phyloP scores from a whole-genome alignment of 2,113 vertebrate genomes.

The Pandion haliaetus region DNA sequence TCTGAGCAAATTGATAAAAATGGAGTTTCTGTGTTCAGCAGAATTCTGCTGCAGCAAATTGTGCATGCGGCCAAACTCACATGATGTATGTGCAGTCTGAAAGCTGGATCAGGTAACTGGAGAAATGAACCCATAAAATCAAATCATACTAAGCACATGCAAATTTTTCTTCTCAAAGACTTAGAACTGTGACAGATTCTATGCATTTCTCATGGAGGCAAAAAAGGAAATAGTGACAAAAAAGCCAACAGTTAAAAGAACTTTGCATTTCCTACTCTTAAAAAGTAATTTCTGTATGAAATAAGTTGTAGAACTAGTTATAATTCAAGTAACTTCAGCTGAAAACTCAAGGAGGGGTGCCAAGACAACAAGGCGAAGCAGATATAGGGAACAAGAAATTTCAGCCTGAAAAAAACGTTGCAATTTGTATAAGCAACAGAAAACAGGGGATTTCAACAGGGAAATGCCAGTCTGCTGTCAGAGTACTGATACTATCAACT shows the following conservation, averaged over 20 bases:
- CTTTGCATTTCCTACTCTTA: background rate
- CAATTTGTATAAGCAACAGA: background rate
- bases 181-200: background rate
- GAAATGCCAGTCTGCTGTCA: background rate
- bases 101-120: background rate
- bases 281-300: background rate
- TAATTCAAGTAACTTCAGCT: background rate
- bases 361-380: background rate
- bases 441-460: background rate
- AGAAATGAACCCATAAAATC: background rate
- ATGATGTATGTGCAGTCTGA: background rate
- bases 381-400: background rate
- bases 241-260: background rate
- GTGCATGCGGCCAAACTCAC: background rate
- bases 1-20: background rate
- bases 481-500: background rate
- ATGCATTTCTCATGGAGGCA: background rate
- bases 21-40: background rate
- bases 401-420: background rate
- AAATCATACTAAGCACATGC: background rate
- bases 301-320: background rate
- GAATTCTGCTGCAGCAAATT: background rate
- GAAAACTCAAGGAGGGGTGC: background rate
- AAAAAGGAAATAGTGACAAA: background rate
- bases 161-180: background rate